phyloP scores from a whole-genome alignment of 2,888 invertebrate genomes.

The Zonitis immaculata region DNA sequence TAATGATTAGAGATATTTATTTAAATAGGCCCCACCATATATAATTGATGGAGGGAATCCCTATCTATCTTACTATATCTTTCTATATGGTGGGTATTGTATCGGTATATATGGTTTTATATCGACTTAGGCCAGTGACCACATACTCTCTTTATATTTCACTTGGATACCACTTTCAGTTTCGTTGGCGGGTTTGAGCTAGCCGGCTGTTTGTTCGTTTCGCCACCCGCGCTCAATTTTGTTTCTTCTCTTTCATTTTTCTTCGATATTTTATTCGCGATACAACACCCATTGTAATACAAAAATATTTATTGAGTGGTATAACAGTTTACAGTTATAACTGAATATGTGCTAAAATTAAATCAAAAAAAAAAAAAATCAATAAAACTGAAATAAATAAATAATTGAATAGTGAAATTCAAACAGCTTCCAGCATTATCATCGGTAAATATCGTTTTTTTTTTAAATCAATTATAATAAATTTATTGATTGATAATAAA shows the following conservation, averaged over 20 bases:
- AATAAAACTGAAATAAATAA: neutral
- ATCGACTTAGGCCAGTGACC: constrained; percentile 35
- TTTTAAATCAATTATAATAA: neutral
- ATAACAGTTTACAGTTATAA: neutral
- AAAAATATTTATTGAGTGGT: no score
- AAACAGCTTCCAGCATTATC: neutral
- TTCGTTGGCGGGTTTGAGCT: constrained; percentile 53
- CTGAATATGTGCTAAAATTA: neutral
- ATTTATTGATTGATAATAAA: neutral
- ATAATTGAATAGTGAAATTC: neutral
- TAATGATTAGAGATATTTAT: no score
- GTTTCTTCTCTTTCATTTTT: neutral
- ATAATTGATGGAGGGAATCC: neutral
- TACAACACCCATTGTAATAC: neutral
- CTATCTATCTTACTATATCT: neutral
- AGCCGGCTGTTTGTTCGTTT: constrained; percentile 49
- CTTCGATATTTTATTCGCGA: neutral
- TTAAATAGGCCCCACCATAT: no score
- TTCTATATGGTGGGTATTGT: neutral
- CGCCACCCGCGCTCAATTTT: constrained; percentile 33
- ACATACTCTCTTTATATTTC: constrained; percentile 14
- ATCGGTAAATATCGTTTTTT: neutral
- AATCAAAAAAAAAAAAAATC: neutral
- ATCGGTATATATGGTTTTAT: neutral
- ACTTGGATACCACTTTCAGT: constrained; percentile 40